Conservation (phyloP, 2,797 vertebrate species). For the Manis pentadactyla region DNA sequence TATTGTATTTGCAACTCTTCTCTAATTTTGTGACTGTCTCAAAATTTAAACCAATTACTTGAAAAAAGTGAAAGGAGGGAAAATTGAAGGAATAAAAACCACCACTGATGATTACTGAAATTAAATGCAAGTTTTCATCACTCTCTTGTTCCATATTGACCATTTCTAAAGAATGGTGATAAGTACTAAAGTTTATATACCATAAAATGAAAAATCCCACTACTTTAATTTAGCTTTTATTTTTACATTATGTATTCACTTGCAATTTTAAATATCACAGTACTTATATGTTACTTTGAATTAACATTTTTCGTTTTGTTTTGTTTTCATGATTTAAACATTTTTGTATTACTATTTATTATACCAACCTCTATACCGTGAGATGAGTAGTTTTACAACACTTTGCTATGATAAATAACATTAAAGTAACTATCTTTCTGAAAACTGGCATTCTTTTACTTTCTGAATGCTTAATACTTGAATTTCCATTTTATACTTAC, state of each 20-base stretch:
- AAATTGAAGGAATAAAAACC: background rate
- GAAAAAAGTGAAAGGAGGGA: background rate
- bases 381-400: background rate
- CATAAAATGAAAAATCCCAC: constrained; percentile 23
- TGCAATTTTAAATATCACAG: constrained; percentile 11
- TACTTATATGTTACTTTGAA: background rate
- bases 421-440: background rate
- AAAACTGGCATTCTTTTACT: background rate
- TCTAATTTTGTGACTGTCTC: background rate
- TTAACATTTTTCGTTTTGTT: background rate
- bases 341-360: constrained; percentile 5
- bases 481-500: background rate
- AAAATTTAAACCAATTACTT: constrained; percentile 32
- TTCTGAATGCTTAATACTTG: constrained; percentile 1
- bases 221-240: constrained; percentile 41
- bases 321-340: background rate
- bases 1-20: background rate
- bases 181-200: background rate
- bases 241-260: constrained; percentile 15
- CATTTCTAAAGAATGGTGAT: constrained; percentile 28
- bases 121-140: background rate
- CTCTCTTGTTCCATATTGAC: background rate
- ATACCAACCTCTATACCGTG: background rate
- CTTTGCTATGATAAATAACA: background rate
- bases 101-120: background rate